These are phyloP conservation scores for Tetranychus piercei DNA, from an alignment of 2,888 invertebrate species.

Conservation along the genomic window DNA sequence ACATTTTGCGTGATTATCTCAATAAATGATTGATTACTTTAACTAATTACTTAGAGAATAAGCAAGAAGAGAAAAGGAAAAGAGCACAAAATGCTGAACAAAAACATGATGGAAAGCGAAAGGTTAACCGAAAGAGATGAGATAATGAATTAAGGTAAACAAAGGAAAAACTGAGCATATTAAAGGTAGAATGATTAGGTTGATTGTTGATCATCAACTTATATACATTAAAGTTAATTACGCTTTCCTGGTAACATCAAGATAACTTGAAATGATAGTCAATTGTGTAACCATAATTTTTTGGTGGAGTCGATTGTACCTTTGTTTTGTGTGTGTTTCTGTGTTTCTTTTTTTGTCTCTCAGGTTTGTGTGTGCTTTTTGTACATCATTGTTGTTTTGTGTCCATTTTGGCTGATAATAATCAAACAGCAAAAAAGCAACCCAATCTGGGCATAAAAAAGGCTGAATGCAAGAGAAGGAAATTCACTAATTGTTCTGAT, in stretches of 20 bases:
- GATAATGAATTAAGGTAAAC: background rate
- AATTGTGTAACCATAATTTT: background rate
- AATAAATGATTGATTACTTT: background rate
- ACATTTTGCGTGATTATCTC: background rate
- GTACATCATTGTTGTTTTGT: no score
- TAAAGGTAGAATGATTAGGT: background rate
- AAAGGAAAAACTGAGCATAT: background rate
- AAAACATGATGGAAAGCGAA: background rate
- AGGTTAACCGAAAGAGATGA: background rate
- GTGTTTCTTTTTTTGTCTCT: no score
- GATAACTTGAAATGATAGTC: background rate
- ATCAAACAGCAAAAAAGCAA: background rate
- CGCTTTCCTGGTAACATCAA: background rate
- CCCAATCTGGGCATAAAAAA: background rate
- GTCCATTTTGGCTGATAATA: background rate
- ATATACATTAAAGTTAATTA: background rate
- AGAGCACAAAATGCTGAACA: background rate
- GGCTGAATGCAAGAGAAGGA: background rate
- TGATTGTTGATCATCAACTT: background rate
- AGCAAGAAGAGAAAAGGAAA: background rate
- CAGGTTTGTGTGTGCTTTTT: no score
- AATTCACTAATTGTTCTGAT: background rate
- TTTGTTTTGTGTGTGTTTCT: no score
- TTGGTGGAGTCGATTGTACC: no score
- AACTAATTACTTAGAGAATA: background rate